These are phyloP conservation scores for Globia sparganii DNA, from an alignment of 2,888 invertebrate genomes.

Conservation along the genomic window DNA sequence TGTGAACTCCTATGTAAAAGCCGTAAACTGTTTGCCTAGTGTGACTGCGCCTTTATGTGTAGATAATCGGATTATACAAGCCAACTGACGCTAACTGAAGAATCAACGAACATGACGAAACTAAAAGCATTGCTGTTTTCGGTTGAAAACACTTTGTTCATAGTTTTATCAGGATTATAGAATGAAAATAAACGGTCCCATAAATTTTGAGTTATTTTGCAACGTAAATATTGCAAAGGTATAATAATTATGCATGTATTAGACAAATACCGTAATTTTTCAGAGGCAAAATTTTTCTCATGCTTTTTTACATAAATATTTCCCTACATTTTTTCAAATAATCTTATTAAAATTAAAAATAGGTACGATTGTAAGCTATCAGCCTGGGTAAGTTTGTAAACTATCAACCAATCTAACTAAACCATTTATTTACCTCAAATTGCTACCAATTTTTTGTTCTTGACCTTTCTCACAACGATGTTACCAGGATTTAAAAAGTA, in stretches of 20 bases:
- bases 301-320: neutral
- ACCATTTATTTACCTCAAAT: too few species aligned
- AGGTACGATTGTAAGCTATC: neutral
- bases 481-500: neutral
- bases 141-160: neutral
- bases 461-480: neutral
- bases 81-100: slow-evolving; percentile 1
- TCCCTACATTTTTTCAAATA: neutral
- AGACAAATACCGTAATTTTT: neutral
- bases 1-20: neutral
- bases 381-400: neutral
- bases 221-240: neutral
- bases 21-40: neutral
- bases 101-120: neutral
- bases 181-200: neutral
- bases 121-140: slow-evolving; percentile 20
- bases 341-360: neutral
- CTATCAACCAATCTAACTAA: neutral
- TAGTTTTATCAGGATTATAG: neutral
- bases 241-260: neutral
- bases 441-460: neutral
- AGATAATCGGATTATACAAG: slow-evolving; percentile 14
- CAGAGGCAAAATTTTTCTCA: neutral
- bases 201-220: too few species aligned
- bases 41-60: neutral